These are phyloP conservation scores for Amphipyra tragopoginis DNA, from an alignment of 2,888 invertebrate genomes.

Conservation along the genomic window DNA sequence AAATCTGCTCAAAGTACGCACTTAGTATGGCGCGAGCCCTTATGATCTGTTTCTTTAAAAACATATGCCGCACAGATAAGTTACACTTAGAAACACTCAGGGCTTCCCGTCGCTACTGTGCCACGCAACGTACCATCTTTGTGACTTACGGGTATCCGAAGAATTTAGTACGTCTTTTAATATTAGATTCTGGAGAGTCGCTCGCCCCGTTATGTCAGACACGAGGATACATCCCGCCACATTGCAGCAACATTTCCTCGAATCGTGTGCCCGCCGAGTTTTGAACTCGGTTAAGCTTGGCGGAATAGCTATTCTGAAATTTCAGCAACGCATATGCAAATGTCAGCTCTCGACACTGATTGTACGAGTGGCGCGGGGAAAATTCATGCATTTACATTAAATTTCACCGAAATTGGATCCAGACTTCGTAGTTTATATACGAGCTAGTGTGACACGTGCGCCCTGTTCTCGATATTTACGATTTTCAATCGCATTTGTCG, in stretches of 20 bases:
- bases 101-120: conserved; percentile 57
- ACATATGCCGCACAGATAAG: conserved; percentile 77
- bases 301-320: conserved; percentile 87
- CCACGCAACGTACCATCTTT: conserved; percentile 67
- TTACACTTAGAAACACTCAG: conserved; percentile 70
- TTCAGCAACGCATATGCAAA: conserved; percentile 89
- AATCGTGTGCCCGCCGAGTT: conserved; percentile 81
- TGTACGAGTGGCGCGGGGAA: conserved; percentile 88
- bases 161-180: conserved; percentile 72
- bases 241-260: conserved; percentile 76
- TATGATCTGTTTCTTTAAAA: conserved; percentile 65
- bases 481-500: conserved; percentile 84
- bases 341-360: conserved; percentile 89
- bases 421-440: conserved; percentile 82
- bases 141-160: conserved; percentile 59
- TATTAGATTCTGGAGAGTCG: conserved; percentile 68
- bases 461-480: conserved; percentile 81
- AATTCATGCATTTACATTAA: conserved; percentile 90
- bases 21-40: conserved; percentile 75
- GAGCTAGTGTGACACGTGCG: conserved; percentile 80
- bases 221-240: conserved; percentile 74
- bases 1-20: conserved; percentile 73
- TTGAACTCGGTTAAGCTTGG: conserved; percentile 86
- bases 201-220: conserved; percentile 72
- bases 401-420: conserved; percentile 87